These are phyloP conservation scores for Colinus virginianus DNA, from an alignment of 2,113 vertebrate genomes.

Conservation along the genomic window DNA sequence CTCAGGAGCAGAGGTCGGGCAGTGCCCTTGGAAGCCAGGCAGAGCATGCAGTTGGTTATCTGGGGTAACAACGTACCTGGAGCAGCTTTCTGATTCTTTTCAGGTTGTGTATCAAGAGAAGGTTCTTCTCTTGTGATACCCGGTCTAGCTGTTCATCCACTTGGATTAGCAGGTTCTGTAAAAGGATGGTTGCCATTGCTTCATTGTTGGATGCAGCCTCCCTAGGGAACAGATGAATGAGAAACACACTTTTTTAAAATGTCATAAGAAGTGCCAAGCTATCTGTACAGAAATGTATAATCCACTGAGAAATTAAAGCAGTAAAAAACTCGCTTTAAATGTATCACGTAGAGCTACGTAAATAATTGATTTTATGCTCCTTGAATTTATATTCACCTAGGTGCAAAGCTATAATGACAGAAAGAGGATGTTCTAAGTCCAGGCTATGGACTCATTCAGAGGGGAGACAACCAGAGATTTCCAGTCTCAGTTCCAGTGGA, in stretches of 20 bases:
- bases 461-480: not conserved
- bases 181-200: slow-evolving; percentile 88
- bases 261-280: not conserved
- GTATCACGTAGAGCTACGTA: not conserved
- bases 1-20: not conserved
- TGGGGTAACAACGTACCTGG: slow-evolving; percentile 80
- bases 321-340: not conserved
- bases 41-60: not conserved
- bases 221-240: slow-evolving; percentile 68
- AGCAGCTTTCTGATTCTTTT: slow-evolving; percentile 94
- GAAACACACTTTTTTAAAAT: not conserved
- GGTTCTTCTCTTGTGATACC: slow-evolving; percentile 90
- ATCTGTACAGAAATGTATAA: not conserved
- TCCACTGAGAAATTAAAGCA: not conserved
- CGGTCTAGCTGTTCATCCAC: slow-evolving; percentile 88
- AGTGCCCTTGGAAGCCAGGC: not conserved
- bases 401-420: not conserved
- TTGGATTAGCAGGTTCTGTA: slow-evolving; percentile 90
- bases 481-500: not conserved
- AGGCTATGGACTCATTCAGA: not conserved
- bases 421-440: not conserved
- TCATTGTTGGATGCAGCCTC: slow-evolving; percentile 88
- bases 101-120: slow-evolving; percentile 94
- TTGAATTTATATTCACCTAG: not conserved
- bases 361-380: not conserved